Base-by-base conservation (phyloP, 2,113 vertebrate species). In the Talpa occidentalis region DNA sequence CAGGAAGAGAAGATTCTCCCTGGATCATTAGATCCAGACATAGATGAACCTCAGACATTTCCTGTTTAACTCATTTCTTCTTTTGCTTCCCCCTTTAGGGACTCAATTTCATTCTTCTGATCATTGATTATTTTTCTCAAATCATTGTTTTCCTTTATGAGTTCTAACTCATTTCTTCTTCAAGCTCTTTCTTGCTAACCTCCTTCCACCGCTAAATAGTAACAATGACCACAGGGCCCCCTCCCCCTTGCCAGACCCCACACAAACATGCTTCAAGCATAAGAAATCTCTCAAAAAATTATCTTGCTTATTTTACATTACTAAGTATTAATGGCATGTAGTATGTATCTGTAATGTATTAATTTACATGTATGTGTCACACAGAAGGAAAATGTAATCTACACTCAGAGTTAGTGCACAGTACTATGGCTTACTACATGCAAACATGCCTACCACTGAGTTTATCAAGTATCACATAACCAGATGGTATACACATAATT, bases 231-330 rank as follows among this genome's bases (percentile, higher is more conserved):
- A 89, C 49, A 67, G 70, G 16, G 54, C 49, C 66, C 73, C 32
- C 37, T 52, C 37, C 74, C 74, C 24, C 42, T 10, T 67, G 56
- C 35, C 81, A 89, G 60, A 37, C 24, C 89, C 64, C 74, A 94
- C 15, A 52, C 10, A 79, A 73, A 64, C 40, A 49, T 47, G 22
- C 37, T 88, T 91, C 54, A 22, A 88, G 69, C 59, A 24, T 62
- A 85, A 81, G n/a, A 79, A 89, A 37, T 17, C 30, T 70, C 67
- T 70, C 21, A 28, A 42, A 44, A 95, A 73, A 14, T 52, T 35
- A n/a, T 62, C 22, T 11, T 62, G 42, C 91, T 91, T 87, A 40
- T 85, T 91, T 89, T 76, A 72, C 82, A 78, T 93, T 73, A 19
- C 60, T 90, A 90, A 69, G 12, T 84, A 69, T 78, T 82, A 90